These are phyloP conservation scores for Varecia variegata DNA, from an alignment of 2,797 vertebrate species.

Conservation along the genomic window DNA sequence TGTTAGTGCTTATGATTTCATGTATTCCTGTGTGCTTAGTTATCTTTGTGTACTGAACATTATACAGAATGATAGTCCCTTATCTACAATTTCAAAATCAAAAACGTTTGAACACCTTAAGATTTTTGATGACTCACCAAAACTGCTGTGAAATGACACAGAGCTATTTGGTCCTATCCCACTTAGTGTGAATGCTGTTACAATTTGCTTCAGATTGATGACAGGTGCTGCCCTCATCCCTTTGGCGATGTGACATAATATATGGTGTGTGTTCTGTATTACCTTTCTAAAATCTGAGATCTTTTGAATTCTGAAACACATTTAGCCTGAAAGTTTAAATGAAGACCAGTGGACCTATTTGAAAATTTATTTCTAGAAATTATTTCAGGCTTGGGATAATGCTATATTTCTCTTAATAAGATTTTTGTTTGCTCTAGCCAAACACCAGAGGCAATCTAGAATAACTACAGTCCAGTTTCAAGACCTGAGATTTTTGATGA, in stretches of 20 bases:
- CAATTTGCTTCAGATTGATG: background rate
- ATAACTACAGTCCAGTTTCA: background rate
- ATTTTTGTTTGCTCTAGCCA: background rate
- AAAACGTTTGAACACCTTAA: background rate
- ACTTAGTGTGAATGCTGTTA: background rate
- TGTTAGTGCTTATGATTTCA: background rate
- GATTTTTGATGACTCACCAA: background rate
- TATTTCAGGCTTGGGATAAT: background rate
- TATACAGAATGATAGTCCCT: background rate
- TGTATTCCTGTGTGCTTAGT: background rate
- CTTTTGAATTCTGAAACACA: background rate
- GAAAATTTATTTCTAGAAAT: slow-evolving; percentile 19
- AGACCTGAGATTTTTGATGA: background rate
- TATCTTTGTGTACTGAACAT: slow-evolving; percentile 10
- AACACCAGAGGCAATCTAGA: background rate
- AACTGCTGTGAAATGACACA: background rate
- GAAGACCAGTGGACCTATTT: background rate
- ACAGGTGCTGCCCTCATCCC: background rate
- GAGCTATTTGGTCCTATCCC: background rate
- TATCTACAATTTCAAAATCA: background rate
- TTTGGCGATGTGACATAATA: background rate
- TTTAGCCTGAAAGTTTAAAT: background rate
- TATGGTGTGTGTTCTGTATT: background rate
- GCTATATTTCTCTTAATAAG: background rate
- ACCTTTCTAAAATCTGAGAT: slow-evolving; percentile 5